Percentiles rank a stretch among this genome's conserved stretches.
phyloP scores from a whole-genome alignment of 2,113 vertebrate genomes.

The Hyperopisus bebe region DNA sequence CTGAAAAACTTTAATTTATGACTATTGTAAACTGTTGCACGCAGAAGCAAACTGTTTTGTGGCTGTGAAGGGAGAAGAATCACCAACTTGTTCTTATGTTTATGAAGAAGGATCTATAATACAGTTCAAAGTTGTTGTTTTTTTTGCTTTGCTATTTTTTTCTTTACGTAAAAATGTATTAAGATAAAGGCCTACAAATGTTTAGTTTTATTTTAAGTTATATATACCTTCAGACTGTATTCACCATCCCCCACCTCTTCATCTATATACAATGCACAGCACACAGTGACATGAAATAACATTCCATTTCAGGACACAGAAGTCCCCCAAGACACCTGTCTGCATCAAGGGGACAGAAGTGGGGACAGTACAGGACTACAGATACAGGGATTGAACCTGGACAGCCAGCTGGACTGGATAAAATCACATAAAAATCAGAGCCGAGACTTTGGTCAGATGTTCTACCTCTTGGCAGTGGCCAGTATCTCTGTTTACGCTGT shows the following conservation, averaged over 20 bases:
- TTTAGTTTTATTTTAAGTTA: background rate
- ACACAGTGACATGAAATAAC: background rate
- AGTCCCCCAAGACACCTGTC: background rate
- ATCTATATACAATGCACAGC: background rate
- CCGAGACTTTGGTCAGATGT: background rate
- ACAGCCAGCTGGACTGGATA: background rate
- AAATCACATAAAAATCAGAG: background rate
- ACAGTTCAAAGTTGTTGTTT: no score
- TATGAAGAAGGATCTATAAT: no score
- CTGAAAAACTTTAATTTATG: background rate
- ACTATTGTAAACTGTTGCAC: background rate
- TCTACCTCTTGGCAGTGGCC: background rate
- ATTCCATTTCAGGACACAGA: background rate
- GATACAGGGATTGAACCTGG: background rate
- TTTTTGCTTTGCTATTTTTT: no score
- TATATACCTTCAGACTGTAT: background rate
- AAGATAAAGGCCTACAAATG: no score
- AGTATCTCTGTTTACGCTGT: background rate
- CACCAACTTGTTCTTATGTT: background rate
- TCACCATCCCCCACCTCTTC: background rate
- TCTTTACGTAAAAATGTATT: no score
- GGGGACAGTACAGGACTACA: background rate
- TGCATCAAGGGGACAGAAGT: background rate
- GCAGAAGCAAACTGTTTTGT: background rate
- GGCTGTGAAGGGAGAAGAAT: background rate